Percentiles rank a stretch among this genome's conserved stretches.
These are phyloP conservation scores for Dorcus hopei DNA, from an alignment of 2,888 invertebrate species.

Conservation along the genomic window DNA sequence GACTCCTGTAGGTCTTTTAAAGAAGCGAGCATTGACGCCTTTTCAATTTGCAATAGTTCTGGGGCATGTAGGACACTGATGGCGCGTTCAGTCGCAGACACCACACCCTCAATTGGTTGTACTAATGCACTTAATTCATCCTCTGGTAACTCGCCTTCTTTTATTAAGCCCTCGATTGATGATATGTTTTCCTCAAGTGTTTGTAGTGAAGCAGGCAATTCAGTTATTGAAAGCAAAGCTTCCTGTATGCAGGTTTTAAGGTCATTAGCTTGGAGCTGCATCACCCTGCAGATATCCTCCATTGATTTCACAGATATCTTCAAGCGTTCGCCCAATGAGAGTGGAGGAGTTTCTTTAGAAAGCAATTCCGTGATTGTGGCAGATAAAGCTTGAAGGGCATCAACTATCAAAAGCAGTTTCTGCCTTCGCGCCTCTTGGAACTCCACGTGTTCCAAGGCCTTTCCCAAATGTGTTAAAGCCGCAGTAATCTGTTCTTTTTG, in stretches of 20 bases:
- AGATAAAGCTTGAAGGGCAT: too few species aligned
- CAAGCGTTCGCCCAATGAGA: too few species aligned
- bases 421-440: too few species aligned
- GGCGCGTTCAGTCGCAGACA: slow-evolving; percentile 18
- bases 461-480: too few species aligned
- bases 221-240: neutral
- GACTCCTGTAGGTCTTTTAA: slow-evolving; percentile 19
- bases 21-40: slow-evolving; percentile 22
- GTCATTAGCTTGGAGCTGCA: slow-evolving; percentile 6
- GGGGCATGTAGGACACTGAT: slow-evolving; percentile 27
- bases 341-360: too few species aligned
- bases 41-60: slow-evolving; percentile 21
- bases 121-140: neutral
- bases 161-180: slow-evolving; percentile 1
- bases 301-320: neutral
- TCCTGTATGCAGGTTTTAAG: neutral
- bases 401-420: too few species aligned
- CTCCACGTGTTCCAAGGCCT: too few species aligned
- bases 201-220: slow-evolving; percentile 9
- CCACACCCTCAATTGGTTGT: slow-evolving; percentile 19
- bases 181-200: neutral
- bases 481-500: neutral
- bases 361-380: too few species aligned
- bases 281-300: neutral
- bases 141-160: neutral